Percentiles rank a stretch among this genome's conserved stretches.
Conservation (phyloP, 2,113 vertebrate species). For the Zosterops pallidus region DNA sequence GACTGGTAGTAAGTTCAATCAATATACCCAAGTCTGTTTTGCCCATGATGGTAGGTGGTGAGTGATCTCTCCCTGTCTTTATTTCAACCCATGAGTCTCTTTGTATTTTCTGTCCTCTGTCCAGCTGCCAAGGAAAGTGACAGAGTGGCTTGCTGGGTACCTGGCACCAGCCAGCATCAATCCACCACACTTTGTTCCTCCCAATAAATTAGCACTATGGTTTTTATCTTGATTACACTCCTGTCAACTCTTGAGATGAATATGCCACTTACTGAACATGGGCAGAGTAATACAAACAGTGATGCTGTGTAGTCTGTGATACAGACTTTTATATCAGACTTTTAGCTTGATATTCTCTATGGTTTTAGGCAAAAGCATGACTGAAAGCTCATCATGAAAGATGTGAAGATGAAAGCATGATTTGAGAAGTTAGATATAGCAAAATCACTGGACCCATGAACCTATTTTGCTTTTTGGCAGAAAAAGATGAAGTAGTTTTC, state of each 20-base stretch:
- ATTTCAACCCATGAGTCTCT: neutral
- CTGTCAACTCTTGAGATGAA: neutral
- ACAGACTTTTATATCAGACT: neutral
- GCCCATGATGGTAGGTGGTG: neutral
- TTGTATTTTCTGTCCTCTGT: neutral
- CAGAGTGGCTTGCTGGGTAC: neutral
- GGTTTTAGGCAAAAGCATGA: neutral
- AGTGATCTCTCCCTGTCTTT: neutral
- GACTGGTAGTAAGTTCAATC: neutral
- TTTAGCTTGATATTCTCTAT: neutral
- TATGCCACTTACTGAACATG: neutral
- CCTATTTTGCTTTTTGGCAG: neutral
- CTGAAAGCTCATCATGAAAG: neutral
- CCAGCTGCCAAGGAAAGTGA: neutral
- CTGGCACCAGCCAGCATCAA: neutral
- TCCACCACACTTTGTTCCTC: neutral
- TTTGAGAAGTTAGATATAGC: neutral
- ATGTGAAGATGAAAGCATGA: neutral
- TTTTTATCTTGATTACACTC: neutral
- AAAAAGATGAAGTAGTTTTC: neutral
- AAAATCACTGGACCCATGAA: neutral
- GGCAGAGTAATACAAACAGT: fast-evolving
- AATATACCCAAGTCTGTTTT: neutral
- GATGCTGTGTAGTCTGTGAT: neutral
- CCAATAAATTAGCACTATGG: fast-evolving